These are phyloP conservation scores for Rhinogobius similis DNA, from an alignment of 2,113 vertebrate species.

Conservation along the genomic window DNA sequence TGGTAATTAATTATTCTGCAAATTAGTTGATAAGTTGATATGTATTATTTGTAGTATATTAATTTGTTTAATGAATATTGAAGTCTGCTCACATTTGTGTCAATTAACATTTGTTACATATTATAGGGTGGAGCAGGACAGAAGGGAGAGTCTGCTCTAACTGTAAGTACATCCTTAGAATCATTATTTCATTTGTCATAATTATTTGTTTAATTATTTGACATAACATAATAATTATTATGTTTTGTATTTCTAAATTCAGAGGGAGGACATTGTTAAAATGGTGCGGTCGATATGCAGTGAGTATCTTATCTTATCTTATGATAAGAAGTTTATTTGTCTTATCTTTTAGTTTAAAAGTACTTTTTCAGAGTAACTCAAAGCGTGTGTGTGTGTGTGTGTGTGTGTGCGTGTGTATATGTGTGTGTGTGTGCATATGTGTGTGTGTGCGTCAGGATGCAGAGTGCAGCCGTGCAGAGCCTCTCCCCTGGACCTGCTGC, in stretches of 20 bases:
- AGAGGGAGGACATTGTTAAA: slow-evolving; percentile 87
- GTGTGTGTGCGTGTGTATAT: too few species aligned
- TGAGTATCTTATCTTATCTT: slow-evolving; percentile 69
- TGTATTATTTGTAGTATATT: too few species aligned
- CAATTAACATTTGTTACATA: slow-evolving; percentile 15
- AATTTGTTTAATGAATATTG: background rate
- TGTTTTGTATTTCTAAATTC: slow-evolving; percentile 28
- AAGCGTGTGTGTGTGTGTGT: too few species aligned
- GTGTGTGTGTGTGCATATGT: background rate
- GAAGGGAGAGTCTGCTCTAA: slow-evolving; percentile 85
- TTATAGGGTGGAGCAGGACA: slow-evolving; percentile 78
- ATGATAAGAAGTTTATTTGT: background rate
- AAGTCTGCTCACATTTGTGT: background rate
- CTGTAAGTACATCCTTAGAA: slow-evolving; percentile 75
- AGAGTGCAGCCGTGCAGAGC: slow-evolving; percentile 76
- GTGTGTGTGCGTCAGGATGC: slow-evolving; percentile 75
- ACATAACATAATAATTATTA: too few species aligned
- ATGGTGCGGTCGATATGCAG: slow-evolving; percentile 88
- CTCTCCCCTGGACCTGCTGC: slow-evolving; percentile 84
- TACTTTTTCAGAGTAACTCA: too few species aligned
- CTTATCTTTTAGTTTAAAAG: too few species aligned
- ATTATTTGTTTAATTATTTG: background rate
- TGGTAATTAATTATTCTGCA: too few species aligned
- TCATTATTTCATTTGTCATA: background rate
- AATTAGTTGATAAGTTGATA: too few species aligned